phyloP scores from a whole-genome alignment of 2,113 vertebrate genomes.

The Atlantisia rogersi region DNA sequence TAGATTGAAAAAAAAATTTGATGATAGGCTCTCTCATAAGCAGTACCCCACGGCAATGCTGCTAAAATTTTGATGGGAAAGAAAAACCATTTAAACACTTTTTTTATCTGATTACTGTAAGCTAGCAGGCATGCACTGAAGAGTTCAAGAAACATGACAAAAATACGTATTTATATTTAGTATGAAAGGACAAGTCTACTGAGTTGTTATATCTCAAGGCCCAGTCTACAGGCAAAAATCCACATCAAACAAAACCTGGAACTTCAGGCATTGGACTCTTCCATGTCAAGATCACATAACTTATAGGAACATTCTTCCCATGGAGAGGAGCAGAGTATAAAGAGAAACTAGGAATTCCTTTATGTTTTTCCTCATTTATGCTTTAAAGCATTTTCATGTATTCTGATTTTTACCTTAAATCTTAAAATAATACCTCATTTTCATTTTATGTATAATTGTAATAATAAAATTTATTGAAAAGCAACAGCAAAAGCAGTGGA shows the following conservation, averaged over 20 bases:
- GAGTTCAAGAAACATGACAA: background rate
- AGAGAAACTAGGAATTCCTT: background rate
- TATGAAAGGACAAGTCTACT: background rate
- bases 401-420: background rate
- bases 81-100: background rate
- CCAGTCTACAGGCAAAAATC: background rate
- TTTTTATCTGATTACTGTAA: background rate
- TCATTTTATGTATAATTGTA: background rate
- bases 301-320: background rate
- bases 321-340: background rate
- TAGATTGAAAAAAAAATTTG: background rate
- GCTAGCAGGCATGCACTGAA: background rate
- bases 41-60: background rate
- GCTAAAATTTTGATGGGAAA: constrained; percentile 31
- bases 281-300: background rate
- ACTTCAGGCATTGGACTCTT: background rate
- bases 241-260: background rate
- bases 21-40: background rate
- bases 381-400: background rate
- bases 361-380: background rate
- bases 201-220: background rate
- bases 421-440: background rate
- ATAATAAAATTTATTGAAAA: background rate
- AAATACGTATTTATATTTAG: background rate
- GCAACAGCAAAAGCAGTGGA: background rate